Conservation (phyloP, 2,797 vertebrate genomes). For the Takifugu rubripes region DNA sequence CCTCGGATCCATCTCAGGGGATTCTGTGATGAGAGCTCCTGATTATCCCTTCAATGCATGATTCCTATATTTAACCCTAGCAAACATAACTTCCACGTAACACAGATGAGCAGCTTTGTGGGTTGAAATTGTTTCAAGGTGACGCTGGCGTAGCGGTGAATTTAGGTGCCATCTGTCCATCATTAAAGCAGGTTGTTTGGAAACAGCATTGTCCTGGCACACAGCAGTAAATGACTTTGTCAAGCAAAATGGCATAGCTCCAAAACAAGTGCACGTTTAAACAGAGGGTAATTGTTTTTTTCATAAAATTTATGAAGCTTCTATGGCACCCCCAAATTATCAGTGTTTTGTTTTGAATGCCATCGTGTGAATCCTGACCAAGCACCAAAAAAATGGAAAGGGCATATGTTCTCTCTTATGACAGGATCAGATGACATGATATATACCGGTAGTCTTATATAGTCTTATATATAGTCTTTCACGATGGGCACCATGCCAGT, state of each 20-base stretch:
- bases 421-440: no score
- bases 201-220: conserved; percentile 24
- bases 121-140: conserved; percentile 56
- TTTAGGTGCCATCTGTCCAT: conserved; percentile 62
- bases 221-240: conserved; percentile 17
- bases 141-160: conserved; percentile 47
- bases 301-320: no score
- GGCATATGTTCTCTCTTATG: no score
- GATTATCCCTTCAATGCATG: conserved; percentile 56
- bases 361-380: no score
- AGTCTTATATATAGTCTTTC: no score
- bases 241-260: conserved; percentile 20
- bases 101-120: conserved; percentile 45
- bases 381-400: no score
- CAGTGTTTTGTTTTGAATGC: no score
- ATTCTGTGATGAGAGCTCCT: conserved; percentile 58
- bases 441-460: no score
- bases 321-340: no score
- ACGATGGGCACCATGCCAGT: no score
- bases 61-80: conserved; percentile 67
- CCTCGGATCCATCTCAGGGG: conserved; percentile 65
- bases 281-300: conserved; percentile 1
- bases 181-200: conserved; percentile 51
- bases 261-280: conserved; percentile 1
- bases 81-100: conserved; percentile 36